Percentiles rank a stretch among this genome's conserved stretches.
These are phyloP conservation scores for Brenthis ino DNA, from an alignment of 2,888 invertebrate genomes.

Conservation along the genomic window DNA sequence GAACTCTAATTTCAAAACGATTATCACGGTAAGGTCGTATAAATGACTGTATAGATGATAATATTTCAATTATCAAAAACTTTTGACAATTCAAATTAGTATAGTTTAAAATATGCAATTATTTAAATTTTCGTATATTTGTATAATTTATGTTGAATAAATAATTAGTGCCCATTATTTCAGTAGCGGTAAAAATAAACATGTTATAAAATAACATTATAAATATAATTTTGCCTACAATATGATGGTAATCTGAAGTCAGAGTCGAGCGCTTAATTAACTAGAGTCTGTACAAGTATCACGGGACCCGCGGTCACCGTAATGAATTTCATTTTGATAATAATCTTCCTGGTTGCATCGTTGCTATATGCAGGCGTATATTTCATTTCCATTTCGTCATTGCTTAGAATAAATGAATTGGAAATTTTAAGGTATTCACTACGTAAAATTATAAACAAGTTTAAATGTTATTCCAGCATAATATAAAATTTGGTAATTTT, in stretches of 20 bases:
- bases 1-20: not conserved
- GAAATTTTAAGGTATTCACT: not conserved
- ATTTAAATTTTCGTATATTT: not conserved
- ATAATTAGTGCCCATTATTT: conserved; percentile 11
- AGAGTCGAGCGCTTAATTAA: conserved; percentile 33
- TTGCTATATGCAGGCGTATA: conserved; percentile 18
- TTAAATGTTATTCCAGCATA: too few relatives aligned
- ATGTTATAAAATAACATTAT: conserved; percentile 18
- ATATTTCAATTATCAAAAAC: not conserved
- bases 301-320: conserved; percentile 32
- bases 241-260: conserved; percentile 33
- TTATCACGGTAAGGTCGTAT: not conserved
- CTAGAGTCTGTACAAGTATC: conserved; percentile 29
- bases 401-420: conserved; percentile 13
- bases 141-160: not conserved
- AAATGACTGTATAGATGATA: not conserved
- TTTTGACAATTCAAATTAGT: not conserved
- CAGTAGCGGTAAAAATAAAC: conserved; percentile 13
- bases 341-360: conserved; percentile 27
- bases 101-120: conserved; percentile 5
- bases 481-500: too few relatives aligned
- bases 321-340: conserved; percentile 36
- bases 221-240: conserved; percentile 17
- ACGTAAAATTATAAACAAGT: not conserved
- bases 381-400: conserved; percentile 22